Evolutionary conservation across 2,113 vertebrate species (phyloP).

Genomic region (Nyctereutes procyonoides): DNA sequence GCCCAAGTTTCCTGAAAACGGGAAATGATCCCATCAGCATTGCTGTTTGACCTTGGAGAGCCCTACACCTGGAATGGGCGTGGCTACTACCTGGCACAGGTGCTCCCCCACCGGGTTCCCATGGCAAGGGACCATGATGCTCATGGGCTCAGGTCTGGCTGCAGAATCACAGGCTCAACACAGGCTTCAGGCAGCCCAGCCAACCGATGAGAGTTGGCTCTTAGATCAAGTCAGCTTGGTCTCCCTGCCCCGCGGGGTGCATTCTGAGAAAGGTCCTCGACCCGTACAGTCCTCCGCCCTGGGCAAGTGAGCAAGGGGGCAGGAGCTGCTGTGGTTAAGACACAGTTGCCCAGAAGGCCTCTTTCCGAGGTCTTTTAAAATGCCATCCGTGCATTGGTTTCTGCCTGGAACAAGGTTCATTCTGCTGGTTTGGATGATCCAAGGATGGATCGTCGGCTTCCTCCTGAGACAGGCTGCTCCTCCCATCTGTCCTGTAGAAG

Average conservation of each 20-base stretch:
- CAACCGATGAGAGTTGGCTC: fast-evolving
- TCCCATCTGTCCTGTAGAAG: neutral
- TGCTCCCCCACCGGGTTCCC: fast-evolving
- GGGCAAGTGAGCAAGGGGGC: neutral
- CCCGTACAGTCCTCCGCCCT: neutral
- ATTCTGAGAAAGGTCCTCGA: neutral
- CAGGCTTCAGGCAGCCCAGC: neutral
- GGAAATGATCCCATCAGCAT: fast-evolving
- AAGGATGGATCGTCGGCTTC: fast-evolving
- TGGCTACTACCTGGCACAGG: neutral
- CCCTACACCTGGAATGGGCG: fast-evolving
- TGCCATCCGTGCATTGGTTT: fast-evolving
- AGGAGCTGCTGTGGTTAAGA: fast-evolving
- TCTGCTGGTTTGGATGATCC: neutral
- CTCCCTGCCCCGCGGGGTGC: neutral
- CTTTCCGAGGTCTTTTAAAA: neutral
- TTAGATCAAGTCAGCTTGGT: fast-evolving
- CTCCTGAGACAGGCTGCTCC: neutral
- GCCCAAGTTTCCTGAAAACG: neutral
- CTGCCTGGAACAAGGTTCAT: neutral
- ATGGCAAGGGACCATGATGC: fast-evolving
- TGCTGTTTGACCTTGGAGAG: neutral
- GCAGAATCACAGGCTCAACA: neutral
- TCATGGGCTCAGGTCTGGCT: neutral
- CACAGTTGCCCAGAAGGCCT: neutral